phyloP scores from a whole-genome alignment of 2,888 invertebrate genomes.

The Morpho achilles region DNA sequence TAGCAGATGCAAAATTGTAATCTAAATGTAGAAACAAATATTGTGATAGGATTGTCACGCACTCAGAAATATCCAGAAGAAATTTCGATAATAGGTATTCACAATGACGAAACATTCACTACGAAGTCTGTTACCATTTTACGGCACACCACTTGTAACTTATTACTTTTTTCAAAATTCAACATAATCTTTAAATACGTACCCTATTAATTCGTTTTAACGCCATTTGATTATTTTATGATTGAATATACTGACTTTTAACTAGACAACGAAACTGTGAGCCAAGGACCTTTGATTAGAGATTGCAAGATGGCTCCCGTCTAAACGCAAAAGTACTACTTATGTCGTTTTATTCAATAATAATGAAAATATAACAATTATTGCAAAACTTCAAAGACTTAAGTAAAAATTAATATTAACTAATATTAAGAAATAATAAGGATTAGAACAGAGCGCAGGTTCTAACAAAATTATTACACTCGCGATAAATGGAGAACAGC shows the following conservation, averaged over 20 bases:
- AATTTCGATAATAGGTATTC: constrained; percentile 81
- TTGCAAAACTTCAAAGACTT: constrained; percentile 56
- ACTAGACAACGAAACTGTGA: constrained; percentile 91
- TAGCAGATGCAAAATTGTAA: constrained; percentile 21
- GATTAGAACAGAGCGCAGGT: constrained; percentile 61
- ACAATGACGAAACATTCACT: constrained; percentile 83
- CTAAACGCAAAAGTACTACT: constrained; percentile 88
- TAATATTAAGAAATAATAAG: constrained; percentile 68
- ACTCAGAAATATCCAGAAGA: constrained; percentile 75
- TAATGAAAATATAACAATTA: constrained; percentile 51
- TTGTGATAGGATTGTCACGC: constrained; percentile 43
- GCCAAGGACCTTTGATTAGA: constrained; percentile 92
- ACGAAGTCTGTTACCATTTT: constrained; percentile 66
- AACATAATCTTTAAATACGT: constrained; percentile 70
- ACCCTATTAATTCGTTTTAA: constrained; percentile 99
- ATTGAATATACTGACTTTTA: constrained; percentile 87
- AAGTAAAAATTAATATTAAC: constrained; percentile 69
- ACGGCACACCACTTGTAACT: constrained; percentile 53
- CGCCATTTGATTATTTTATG: constrained; percentile 90
- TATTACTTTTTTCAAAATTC: constrained; percentile 44
- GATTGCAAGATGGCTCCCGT: constrained; percentile 92
- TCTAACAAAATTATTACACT: constrained; percentile 66
- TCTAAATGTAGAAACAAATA: constrained; percentile 9
- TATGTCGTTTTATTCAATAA: constrained; percentile 80
- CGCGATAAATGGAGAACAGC: constrained; percentile 71